A percentile compares a stretch with the other conserved stretches of the same genome.
Conservation (phyloP, 1,140 invertebrate genomes). For the Ericerus pela region DNA sequence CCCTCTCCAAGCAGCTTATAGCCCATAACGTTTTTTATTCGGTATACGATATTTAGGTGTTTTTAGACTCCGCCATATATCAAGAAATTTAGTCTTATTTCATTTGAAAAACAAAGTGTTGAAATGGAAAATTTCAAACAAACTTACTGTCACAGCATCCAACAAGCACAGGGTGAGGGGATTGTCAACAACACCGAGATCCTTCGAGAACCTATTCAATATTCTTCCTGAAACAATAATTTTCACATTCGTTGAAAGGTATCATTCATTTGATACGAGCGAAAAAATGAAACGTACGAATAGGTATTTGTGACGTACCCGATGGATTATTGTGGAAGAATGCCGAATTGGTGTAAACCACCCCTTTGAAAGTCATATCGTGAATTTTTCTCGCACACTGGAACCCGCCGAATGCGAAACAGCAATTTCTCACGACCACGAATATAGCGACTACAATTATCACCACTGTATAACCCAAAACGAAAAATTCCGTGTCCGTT, state of each 20-base stretch:
- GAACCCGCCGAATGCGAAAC: conserved; percentile 36
- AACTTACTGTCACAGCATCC: conserved; percentile 32
- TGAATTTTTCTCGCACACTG: conserved; percentile 49
- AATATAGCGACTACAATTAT: not conserved
- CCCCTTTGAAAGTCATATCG: conserved; percentile 42
- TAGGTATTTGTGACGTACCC: no score
- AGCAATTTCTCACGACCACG: conserved; percentile 13
- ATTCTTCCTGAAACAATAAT: conserved; percentile 43
- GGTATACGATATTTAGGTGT: no score
- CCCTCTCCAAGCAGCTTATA: no score
- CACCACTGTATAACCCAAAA: not conserved
- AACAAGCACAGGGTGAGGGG: conserved; percentile 56
- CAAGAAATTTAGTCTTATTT: no score
- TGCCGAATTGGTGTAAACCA: conserved; percentile 43
- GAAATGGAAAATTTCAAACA: no score
- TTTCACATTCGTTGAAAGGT: conserved; percentile 4
- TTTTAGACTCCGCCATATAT: no score
- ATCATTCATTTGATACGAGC: no score
- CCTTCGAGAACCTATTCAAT: conserved; percentile 72
- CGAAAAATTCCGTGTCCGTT: no score
- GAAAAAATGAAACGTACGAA: no score
- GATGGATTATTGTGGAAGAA: conserved; percentile 57
- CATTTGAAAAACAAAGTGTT: no score
- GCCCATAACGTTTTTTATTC: no score
- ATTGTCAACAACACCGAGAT: conserved; percentile 72